Evolutionary conservation across 2,797 vertebrate genomes (phyloP), one percentile per base, ranked within the genome.

Genomic region (Ateles fusciceps): DNA sequence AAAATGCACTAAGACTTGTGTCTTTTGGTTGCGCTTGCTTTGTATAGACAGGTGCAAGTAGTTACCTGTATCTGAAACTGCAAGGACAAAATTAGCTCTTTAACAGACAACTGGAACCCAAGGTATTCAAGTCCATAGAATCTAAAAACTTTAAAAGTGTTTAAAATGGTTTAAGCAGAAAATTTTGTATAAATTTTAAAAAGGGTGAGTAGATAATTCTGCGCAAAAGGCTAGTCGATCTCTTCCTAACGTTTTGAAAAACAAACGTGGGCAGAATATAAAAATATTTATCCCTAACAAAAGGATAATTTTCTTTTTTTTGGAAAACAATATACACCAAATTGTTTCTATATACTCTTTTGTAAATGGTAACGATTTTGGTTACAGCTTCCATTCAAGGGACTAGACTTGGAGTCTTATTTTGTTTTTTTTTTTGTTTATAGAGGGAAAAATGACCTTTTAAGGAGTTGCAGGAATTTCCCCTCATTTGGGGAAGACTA

Each of bases 181-280:
- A 46, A 48, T 24, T 44, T 68, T 92, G 14, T 2, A 3, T 48
- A 42, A 12, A 2, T 90, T 88, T 87, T 36, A 36, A 44, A 75
- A 90, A 55, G 44, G 7, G 11, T 52, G 46, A 33, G 46, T 24
- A 90, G n/a, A 71, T 61, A 88, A 85, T 75, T 84, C 87, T 42
- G 4, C 84, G 10, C 52, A 50, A 96, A 95, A 90, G 80, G 48
- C 30, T 86, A 55, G 74, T 86, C 74, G 22, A 75, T 85, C 48
- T 75, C 50, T 85, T 86, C 28, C 36, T 59, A 79, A 22, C 68
- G 48, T 84, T 94, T 95, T 92, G 71, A 75, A 95, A 95, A 95
- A 91, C n/a, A 83, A 93, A 80, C 6, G 2, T 50, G 68, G 59
- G 75, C 52, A 96, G 44, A 89, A 42, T 57, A 52, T 92, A 72